Evolutionary conservation across 2,113 vertebrate species (phyloP), one percentile per base, ranked within the genome.

Genomic region (Mustelus asterias): DNA sequence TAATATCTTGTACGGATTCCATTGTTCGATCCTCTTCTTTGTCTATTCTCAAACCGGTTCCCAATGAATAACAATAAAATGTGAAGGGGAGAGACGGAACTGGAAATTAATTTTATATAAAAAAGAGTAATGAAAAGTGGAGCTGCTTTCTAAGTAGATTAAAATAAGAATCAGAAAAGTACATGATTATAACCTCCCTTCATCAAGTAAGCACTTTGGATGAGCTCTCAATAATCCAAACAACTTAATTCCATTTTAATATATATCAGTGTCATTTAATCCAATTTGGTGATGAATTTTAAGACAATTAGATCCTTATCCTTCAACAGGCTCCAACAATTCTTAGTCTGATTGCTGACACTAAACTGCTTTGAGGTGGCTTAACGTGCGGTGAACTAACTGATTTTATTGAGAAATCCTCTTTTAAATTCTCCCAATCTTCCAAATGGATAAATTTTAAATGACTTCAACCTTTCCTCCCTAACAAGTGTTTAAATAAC

Each of bases 261-360:
- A 22, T 93, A 65, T 65, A n/a, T 65, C n/a, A 22, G 60, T n/a
- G 63, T 65, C 60, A 33, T 37, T 65, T 93, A 37, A 93, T 65
- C 89, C 89, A 93, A 93, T 93, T 93, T 93, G 60, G 16, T 22
- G 63, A 93, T 93, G 89, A 93, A 93, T 93, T 93, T 93, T 93
- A 93, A 93, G 89, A 93, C 60, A 93, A 67, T 93, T 93, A 93
- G 89, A 93, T 93, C 26, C 54, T 93, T 93, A 93, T 93, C 60
- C 18, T 37, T 33, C 22, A 18, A 37, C n/a, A 67, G 60, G 63
- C 89, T 93, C n/a, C 89, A 92, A 22, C 89, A 93, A 9, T 83
- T 16, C 33, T 7, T 18, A 22, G n/a, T 20, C 60, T 65, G 89
- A 67, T 93, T 65, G 63, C n/a, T 18, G 3, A 90, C 54, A 18